These are phyloP conservation scores for Sebastes jordani DNA, from an alignment of 2,797 vertebrate genomes.

Conservation along the genomic window DNA sequence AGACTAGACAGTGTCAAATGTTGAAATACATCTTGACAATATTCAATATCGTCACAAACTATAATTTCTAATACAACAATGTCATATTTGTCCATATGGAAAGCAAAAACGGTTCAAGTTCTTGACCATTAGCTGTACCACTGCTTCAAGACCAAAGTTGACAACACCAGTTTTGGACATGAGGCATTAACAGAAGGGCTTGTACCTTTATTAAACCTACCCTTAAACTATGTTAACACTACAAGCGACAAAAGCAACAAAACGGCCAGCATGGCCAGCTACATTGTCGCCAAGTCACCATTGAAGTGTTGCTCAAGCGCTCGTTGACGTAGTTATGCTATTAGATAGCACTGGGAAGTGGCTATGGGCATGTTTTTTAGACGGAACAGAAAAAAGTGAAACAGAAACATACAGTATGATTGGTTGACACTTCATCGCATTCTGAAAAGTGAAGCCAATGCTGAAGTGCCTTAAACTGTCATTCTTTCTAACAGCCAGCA, in stretches of 20 bases:
- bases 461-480: not conserved
- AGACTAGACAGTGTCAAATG: not conserved
- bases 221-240: no score
- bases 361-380: not conserved
- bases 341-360: no score
- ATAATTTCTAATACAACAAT: not conserved
- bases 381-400: no score
- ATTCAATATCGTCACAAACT: not conserved
- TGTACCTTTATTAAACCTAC: not conserved
- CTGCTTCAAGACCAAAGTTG: not conserved
- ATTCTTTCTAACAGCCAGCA: not conserved
- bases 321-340: no score
- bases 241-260: no score
- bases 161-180: not conserved
- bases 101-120: not conserved
- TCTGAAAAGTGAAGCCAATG: not conserved
- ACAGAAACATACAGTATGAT: no score
- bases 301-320: no score
- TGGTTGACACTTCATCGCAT: no score
- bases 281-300: fast-evolving
- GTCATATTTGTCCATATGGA: not conserved
- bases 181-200: not conserved
- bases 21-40: not conserved
- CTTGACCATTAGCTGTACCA: not conserved
- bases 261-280: no score